Conservation (phyloP, 2,888 invertebrate species). For the Masnerella sp. region DNA sequence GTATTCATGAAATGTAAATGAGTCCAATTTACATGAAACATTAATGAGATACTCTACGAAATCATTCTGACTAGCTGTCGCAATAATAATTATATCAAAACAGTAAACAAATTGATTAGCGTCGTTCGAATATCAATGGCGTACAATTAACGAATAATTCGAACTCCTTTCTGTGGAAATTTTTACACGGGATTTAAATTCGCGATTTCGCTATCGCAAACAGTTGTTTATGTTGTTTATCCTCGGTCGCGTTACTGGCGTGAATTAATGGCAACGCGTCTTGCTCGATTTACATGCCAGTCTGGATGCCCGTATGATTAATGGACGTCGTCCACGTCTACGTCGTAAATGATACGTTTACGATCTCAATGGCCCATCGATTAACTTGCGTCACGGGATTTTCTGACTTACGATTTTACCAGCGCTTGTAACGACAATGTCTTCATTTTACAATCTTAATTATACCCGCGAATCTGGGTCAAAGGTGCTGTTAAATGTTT, state of each 20-base stretch:
- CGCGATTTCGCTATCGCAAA: too few species aligned
- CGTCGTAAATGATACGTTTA: slow-evolving; percentile 52
- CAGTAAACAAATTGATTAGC: slow-evolving; percentile 10
- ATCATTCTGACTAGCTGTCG: slow-evolving; percentile 23
- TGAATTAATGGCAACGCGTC: too few species aligned
- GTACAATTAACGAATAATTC: neutral
- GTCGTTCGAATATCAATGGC: neutral
- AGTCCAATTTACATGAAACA: slow-evolving; percentile 40
- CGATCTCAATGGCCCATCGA: slow-evolving; percentile 51
- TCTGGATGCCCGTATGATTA: slow-evolving; percentile 59
- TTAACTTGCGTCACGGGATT: slow-evolving; percentile 50
- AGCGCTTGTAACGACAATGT: slow-evolving; percentile 13
- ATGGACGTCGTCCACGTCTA: slow-evolving; percentile 47
- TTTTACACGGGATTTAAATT: too few species aligned
- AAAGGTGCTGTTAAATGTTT: neutral
- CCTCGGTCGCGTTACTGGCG: too few species aligned
- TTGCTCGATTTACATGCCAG: too few species aligned
- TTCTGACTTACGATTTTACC: slow-evolving; percentile 33
- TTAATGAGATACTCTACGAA: slow-evolving; percentile 27
- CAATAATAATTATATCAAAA: slow-evolving; percentile 23
- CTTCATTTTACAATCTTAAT: slow-evolving; percentile 27
- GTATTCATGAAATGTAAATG: slow-evolving; percentile 44
- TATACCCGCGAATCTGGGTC: slow-evolving; percentile 7
- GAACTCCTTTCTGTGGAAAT: too few species aligned
- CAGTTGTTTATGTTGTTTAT: too few species aligned